Base-by-base conservation (phyloP, 1,140 invertebrate genomes). In the Caenorhabditis brenneri region DNA sequence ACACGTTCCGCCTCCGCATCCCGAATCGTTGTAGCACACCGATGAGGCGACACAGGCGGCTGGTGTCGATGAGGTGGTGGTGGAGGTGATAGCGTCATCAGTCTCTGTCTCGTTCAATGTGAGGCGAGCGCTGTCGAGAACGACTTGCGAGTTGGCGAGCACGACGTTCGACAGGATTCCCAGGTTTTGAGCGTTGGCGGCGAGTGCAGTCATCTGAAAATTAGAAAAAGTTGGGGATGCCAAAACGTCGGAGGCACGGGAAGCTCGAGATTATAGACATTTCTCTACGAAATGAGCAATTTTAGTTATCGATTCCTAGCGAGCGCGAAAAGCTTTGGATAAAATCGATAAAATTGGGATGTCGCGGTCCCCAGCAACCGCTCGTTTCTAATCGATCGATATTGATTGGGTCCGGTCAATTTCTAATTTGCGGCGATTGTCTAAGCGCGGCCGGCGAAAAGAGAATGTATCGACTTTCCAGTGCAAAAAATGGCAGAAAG, bases 131-230 rank as follows among this genome's bases (percentile, higher is more conserved):
- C 36, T 74, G 65, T 74, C 65, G 65, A 74, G 65, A 39, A 74
- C 65, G 22, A 39, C 22, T 31, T 74, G 65, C 33, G 65, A 74
- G 65, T 74, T 74, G 65, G 36, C 22, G 1, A 42, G 22, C 9
- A 74, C 36, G n/a, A 74, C n/a, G 36, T 46, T 74, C 22, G 65
- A 74, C 1, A 74, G 36, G 36, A 46, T 46, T 46, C 65, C 65
- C 6, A 74, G 65, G 65, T 74, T 74, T 74, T 74, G 65, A 22
- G 65, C 65, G 65, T 53, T 58, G 1, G 79, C 79, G 10, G 79
- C 12, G 79, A 58, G 48, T 10, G 53, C 42, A 29, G 42, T 80
- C 79, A 80, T 80, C 79, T 80, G 79, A 12, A 51, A 79, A 48
- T 19, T 42, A 10, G 29, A 29, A 42, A n/a, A n/a, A n/a, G n/a